Evolutionary conservation across 2,113 vertebrate species (phyloP).

Genomic region (Labrus mixtus): DNA sequence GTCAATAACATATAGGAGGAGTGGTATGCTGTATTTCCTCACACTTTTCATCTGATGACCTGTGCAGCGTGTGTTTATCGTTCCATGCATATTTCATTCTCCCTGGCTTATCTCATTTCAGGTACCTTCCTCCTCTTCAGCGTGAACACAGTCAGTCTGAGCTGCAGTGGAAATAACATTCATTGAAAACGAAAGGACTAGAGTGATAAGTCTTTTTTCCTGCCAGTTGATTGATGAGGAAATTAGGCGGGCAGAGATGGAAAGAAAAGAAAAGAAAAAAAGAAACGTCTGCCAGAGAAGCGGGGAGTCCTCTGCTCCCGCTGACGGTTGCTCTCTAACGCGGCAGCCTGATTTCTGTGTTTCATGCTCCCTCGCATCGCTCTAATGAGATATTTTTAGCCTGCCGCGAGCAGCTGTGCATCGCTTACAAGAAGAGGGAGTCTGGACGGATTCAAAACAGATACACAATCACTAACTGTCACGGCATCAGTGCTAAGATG

Average conservation of each 20-base stretch:
- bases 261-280: too few relatives aligned
- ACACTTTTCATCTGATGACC: too few relatives aligned
- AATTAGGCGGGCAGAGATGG: constrained; percentile 37
- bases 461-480: constrained; percentile 11
- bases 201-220: not conserved
- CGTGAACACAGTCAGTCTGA: not conserved
- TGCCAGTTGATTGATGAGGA: constrained; percentile 25
- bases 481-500: not conserved
- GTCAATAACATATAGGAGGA: too few relatives aligned
- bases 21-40: too few relatives aligned
- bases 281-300: constrained; percentile 9
- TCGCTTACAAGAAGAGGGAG: constrained; percentile 23
- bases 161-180: not conserved
- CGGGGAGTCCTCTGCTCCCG: constrained; percentile 33
- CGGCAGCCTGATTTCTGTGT: constrained; percentile 52
- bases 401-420: constrained; percentile 55
- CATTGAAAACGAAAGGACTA: not conserved
- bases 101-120: constrained; percentile 7
- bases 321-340: constrained; percentile 49
- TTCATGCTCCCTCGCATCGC: constrained; percentile 44
- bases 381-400: constrained; percentile 73
- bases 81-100: constrained; percentile 17
- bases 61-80: not conserved
- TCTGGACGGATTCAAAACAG: constrained; percentile 28
- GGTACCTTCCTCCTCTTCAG: not conserved